Conservation (phyloP, 1,140 invertebrate genomes). For the Lepidurus apus region DNA sequence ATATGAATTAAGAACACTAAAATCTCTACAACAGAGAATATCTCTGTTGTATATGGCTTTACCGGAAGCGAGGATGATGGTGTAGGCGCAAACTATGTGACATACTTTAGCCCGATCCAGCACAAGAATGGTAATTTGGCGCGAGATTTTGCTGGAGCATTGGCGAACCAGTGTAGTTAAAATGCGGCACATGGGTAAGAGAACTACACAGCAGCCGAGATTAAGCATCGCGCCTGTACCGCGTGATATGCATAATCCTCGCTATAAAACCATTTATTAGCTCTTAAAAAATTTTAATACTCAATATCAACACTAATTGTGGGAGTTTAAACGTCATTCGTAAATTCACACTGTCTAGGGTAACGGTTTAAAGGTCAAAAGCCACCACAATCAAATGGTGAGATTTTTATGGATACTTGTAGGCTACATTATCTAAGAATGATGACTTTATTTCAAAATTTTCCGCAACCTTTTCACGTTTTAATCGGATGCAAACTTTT, state of each 20-base stretch:
- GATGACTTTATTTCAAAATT: too few species aligned
- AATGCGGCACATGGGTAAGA: constrained; percentile 38
- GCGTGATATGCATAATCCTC: constrained; percentile 37
- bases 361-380: background rate
- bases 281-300: background rate
- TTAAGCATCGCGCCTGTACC: constrained; percentile 38
- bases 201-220: constrained; percentile 37
- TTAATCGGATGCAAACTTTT: too few species aligned
- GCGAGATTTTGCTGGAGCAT: constrained; percentile 2
- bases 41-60: background rate
- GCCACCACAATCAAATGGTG: background rate
- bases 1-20: background rate
- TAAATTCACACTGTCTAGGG: background rate
- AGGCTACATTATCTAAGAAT: too few species aligned
- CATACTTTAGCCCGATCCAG: constrained; percentile 28
- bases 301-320: background rate
- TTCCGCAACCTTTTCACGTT: too few species aligned
- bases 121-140: background rate
- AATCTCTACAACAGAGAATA: too few species aligned
- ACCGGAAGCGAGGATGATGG: constrained; percentile 31
- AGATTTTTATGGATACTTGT: too few species aligned
- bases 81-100: constrained; percentile 30
- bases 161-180: constrained; percentile 29
- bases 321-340: background rate
- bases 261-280: constrained; percentile 27